A percentile compares a stretch with the other conserved stretches of the same genome.
Conservation (phyloP, 2,113 vertebrate genomes). For the Cinclus mexicanus region DNA sequence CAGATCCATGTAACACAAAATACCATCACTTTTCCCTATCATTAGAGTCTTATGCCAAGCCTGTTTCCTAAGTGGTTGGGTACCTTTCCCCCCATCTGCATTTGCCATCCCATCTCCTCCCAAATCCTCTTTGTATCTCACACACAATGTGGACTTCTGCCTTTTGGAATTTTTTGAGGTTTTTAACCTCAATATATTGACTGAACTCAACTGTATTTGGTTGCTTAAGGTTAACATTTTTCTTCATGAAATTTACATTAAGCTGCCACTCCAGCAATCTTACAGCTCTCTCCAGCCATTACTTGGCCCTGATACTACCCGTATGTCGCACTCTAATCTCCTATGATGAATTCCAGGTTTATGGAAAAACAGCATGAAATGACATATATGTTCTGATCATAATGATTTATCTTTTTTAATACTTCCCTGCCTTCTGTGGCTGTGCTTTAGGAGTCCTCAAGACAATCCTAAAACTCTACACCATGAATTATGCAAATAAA, state of each 20-base stretch:
- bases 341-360: not conserved
- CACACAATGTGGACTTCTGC: not conserved
- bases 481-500: not conserved
- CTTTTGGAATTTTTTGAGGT: not conserved
- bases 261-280: not conserved
- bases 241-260: not conserved
- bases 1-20: not conserved
- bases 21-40: not conserved
- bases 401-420: not conserved
- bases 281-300: not conserved
- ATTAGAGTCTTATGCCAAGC: not conserved
- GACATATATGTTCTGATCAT: not conserved
- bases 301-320: not conserved
- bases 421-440: not conserved
- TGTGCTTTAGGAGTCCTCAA: not conserved
- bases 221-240: not conserved
- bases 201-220: not conserved
- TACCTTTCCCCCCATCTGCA: not conserved
- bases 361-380: not conserved
- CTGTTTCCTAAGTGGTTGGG: not conserved
- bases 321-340: not conserved
- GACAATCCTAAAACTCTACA: not conserved
- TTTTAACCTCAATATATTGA: not conserved
- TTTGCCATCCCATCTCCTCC: not conserved
- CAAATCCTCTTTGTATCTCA: not conserved